Percentiles rank a stretch among this genome's conserved stretches.
phyloP scores from a whole-genome alignment of 2,888 invertebrate species.

The Cistogaster globosa region DNA sequence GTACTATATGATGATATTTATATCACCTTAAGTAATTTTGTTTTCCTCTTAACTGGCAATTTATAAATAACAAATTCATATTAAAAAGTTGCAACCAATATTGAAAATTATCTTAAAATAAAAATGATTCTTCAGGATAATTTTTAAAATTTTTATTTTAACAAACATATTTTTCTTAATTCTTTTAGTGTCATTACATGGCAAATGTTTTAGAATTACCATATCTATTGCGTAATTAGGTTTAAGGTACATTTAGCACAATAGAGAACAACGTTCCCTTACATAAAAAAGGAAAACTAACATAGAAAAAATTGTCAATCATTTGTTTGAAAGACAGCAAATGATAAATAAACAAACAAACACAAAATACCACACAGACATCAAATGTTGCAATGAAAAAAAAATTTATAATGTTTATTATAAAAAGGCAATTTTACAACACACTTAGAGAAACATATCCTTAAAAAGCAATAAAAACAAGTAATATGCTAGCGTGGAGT shows the following conservation, averaged over 20 bases:
- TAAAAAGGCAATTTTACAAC: constrained; percentile 54
- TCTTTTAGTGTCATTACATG: constrained; percentile 9
- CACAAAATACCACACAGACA: constrained; percentile 57
- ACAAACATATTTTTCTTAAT: constrained; percentile 35
- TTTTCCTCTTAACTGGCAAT: no score
- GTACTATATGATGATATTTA: no score
- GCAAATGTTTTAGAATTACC: constrained; percentile 32
- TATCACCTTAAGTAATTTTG: no score
- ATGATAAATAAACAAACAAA: constrained; percentile 51
- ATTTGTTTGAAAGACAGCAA: constrained; percentile 53
- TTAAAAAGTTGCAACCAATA: no score
- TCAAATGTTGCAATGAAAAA: constrained; percentile 13
- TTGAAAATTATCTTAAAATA: no score
- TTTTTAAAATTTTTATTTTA: neutral
- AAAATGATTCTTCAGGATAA: no score
- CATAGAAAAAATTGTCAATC: constrained; percentile 54
- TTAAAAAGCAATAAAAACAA: constrained; percentile 63
- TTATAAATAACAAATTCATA: no score
- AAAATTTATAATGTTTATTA: constrained; percentile 33
- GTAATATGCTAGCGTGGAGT: constrained; percentile 46
- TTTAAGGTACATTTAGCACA: constrained; percentile 5
- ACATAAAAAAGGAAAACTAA: neutral
- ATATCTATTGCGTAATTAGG: constrained; percentile 20
- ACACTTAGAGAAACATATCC: constrained; percentile 31
- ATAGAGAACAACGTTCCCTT: constrained; percentile 9